Evolutionary conservation across 2,113 vertebrate species (phyloP).

Genomic region (Lonchura striata): DNA sequence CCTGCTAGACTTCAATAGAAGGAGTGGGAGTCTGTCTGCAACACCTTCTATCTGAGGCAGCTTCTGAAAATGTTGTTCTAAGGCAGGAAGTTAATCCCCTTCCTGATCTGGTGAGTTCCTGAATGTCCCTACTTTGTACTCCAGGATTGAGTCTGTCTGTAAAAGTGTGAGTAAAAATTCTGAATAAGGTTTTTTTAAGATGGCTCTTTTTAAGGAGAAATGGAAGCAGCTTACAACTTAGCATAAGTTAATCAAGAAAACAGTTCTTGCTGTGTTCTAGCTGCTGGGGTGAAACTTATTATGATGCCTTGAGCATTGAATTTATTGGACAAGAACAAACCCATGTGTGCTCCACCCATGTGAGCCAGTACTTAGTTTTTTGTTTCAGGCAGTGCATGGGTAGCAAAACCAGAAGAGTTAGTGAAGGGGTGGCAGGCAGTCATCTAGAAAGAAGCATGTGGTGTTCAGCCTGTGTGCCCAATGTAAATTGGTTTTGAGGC

Average conservation of each 20-base stretch:
- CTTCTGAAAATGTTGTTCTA: constrained; percentile 28
- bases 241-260: background rate
- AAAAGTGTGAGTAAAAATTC: background rate
- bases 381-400: background rate
- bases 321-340: constrained; percentile 7
- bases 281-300: background rate
- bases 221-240: background rate
- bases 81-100: constrained; percentile 10
- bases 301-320: background rate
- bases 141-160: background rate
- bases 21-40: constrained; percentile 8
- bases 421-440: background rate
- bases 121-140: background rate
- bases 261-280: background rate
- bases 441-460: background rate
- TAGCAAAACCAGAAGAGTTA: background rate
- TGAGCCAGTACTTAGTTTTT: background rate
- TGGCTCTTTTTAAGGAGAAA: background rate
- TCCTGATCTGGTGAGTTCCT: background rate
- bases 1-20: background rate
- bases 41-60: background rate
- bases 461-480: background rate
- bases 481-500: background rate
- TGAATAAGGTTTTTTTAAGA: background rate
- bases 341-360: background rate